phyloP scores from a whole-genome alignment of 2,113 vertebrate genomes.

The Centropristis striata region DNA sequence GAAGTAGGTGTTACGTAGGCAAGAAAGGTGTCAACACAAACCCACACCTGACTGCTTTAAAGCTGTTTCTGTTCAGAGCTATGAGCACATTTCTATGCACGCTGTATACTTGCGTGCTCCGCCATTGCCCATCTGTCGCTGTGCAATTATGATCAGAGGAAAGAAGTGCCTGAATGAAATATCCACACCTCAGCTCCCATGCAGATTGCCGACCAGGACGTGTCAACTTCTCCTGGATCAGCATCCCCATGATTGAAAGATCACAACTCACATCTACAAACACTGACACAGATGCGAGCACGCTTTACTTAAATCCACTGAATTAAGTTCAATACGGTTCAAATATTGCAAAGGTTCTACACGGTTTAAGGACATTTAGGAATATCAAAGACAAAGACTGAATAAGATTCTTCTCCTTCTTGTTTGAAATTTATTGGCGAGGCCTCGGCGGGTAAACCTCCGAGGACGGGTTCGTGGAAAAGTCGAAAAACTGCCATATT shows the following conservation, averaged over 20 bases:
- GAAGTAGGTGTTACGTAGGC: constrained; percentile 46
- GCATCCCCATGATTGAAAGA: constrained; percentile 49
- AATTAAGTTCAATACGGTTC: constrained; percentile 72
- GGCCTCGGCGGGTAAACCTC: constrained; percentile 13
- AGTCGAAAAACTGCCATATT: constrained; percentile 1
- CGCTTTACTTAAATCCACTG: constrained; percentile 57
- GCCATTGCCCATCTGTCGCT: constrained; percentile 77
- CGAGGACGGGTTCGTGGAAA: constrained; percentile 15
- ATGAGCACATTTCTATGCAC: constrained; percentile 73
- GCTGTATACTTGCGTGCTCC: constrained; percentile 45
- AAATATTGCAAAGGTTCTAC: constrained; percentile 67
- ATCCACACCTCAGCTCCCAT: constrained; percentile 57
- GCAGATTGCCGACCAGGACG: constrained; percentile 62
- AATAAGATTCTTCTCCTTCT: constrained; percentile 36
- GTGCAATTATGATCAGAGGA: constrained; percentile 69
- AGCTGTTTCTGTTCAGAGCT: constrained; percentile 53
- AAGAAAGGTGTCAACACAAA: constrained; percentile 19
- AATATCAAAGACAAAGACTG: constrained; percentile 53
- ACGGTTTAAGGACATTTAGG: constrained; percentile 64
- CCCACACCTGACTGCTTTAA: constrained; percentile 48
- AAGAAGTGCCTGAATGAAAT: constrained; percentile 50
- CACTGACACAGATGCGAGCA: constrained; percentile 62
- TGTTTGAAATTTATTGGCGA: constrained; percentile 41
- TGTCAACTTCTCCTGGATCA: constrained; percentile 60
- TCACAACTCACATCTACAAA: constrained; percentile 66